These are phyloP conservation scores for Calyptomena viridis DNA, from an alignment of 2,113 vertebrate genomes.

Conservation along the genomic window DNA sequence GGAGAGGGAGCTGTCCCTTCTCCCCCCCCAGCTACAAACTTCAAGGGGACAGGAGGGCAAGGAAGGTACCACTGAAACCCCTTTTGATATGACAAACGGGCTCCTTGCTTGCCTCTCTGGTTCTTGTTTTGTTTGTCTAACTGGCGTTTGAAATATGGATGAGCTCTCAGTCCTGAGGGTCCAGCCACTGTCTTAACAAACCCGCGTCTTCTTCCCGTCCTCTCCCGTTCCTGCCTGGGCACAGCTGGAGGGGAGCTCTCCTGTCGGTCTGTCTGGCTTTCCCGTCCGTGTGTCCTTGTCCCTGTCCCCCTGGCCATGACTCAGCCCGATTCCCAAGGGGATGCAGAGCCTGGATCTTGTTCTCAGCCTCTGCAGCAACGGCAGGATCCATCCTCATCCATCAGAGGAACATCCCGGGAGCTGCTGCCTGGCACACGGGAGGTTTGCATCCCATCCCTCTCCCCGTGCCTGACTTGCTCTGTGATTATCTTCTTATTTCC, in stretches of 20 bases:
- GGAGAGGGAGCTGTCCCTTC: slow-evolving; percentile 53
- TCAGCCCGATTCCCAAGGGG: neutral
- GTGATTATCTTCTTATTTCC: neutral
- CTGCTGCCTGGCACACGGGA: fast-evolving
- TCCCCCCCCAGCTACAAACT: slow-evolving; percentile 42
- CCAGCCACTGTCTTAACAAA: neutral
- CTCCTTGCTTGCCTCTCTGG: slow-evolving; percentile 67
- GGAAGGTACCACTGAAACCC: slow-evolving; percentile 66
- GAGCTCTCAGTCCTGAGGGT: slow-evolving; percentile 53
- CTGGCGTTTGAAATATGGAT: slow-evolving; percentile 70
- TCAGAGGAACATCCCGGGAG: fast-evolving
- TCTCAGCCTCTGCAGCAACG: neutral
- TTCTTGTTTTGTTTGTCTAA: slow-evolving; percentile 76
- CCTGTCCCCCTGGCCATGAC: neutral
- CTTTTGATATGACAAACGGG: slow-evolving; percentile 76
- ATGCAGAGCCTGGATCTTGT: neutral
- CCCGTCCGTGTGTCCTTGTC: fast-evolving
- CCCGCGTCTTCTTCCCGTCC: neutral
- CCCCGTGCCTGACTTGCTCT: neutral
- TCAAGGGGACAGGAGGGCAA: slow-evolving; percentile 69
- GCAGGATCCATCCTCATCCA: fast-evolving
- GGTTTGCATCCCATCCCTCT: neutral
- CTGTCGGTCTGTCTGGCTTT: neutral
- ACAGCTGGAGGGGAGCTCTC: neutral
- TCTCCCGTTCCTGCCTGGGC: neutral